Percentiles rank a stretch among this genome's conserved stretches.
Evolutionary conservation across 2,113 vertebrate genomes (phyloP).

Genomic region (Perca fluviatilis): DNA sequence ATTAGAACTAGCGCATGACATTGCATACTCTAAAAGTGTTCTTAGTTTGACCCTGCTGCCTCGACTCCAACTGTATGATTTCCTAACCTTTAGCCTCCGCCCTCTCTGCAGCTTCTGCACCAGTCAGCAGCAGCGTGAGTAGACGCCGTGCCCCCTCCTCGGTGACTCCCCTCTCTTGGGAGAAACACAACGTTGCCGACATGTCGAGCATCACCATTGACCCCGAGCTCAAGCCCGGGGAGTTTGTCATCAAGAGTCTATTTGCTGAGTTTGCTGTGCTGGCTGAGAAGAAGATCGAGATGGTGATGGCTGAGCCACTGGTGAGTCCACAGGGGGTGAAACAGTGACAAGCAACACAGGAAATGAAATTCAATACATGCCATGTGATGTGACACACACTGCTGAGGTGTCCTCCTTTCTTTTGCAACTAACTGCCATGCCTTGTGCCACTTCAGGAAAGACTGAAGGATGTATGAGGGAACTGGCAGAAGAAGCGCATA

Average conservation of each 20-base stretch:
- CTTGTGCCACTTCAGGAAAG: neutral
- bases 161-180: conserved; percentile 78
- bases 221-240: conserved; percentile 98
- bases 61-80: conserved; percentile 21
- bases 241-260: conserved; percentile 99
- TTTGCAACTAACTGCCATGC: conserved; percentile 42
- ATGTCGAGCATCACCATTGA: conserved; percentile 99
- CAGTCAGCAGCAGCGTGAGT: conserved; percentile 89
- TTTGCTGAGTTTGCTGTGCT: conserved; percentile 98
- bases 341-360: conserved; percentile 36
- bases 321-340: conserved; percentile 84
- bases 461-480: conserved; percentile 7
- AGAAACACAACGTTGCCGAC: conserved; percentile 81
- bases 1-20: conserved; percentile 8
- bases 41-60: conserved; percentile 25
- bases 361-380: conserved; percentile 54
- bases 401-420: conserved; percentile 33
- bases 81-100: conserved; percentile 44
- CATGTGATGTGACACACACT: conserved; percentile 33
- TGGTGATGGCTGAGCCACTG: conserved; percentile 99
- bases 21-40: conserved; percentile 22
- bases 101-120: conserved; percentile 86
- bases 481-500: neutral
- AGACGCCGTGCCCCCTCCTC: conserved; percentile 77
- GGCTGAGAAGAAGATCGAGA: conserved; percentile 99